phyloP scores from a whole-genome alignment of 2,888 invertebrate species.

The Cheilosia soror region DNA sequence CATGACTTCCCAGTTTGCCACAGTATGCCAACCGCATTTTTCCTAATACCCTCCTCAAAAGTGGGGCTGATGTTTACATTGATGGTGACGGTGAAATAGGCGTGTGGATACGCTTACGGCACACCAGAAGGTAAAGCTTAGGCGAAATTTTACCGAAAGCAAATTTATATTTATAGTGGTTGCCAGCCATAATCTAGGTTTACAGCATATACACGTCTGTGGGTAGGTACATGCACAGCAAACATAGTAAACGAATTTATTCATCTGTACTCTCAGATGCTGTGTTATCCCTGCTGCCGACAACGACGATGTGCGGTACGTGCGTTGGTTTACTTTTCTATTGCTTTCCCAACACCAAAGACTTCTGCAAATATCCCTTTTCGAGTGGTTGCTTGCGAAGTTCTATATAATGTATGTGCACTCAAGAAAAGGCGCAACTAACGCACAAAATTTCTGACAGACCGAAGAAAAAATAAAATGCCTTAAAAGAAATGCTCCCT shows the following conservation, averaged over 20 bases:
- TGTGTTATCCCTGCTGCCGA: constrained; percentile 49
- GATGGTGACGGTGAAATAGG: constrained; percentile 48
- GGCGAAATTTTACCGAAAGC: constrained; percentile 50
- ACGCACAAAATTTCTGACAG: constrained; percentile 64
- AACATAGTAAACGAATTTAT: constrained; percentile 67
- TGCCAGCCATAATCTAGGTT: constrained; percentile 68
- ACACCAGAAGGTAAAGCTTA: constrained; percentile 56
- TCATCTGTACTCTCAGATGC: constrained; percentile 46
- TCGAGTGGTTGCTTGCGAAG: constrained; percentile 49
- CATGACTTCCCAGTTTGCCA: constrained; percentile 62
- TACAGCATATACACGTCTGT: constrained; percentile 56
- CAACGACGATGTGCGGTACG: constrained; percentile 42
- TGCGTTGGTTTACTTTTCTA: constrained; percentile 60
- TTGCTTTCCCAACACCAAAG: constrained; percentile 51
- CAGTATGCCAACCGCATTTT: constrained; percentile 64
- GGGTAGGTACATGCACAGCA: constrained; percentile 62
- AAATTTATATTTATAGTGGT: constrained; percentile 72
- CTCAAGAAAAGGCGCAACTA: constrained; percentile 69
- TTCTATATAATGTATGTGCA: constrained; percentile 67
- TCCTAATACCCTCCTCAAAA: constrained; percentile 45
- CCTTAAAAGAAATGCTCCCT: constrained; percentile 28
- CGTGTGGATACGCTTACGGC: constrained; percentile 57
- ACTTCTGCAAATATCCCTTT: constrained; percentile 70
- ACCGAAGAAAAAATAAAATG: constrained; percentile 26
- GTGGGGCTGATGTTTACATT: constrained; percentile 25